phyloP scores from a whole-genome alignment of 1,140 invertebrate genomes.

The Zophobas morio region DNA sequence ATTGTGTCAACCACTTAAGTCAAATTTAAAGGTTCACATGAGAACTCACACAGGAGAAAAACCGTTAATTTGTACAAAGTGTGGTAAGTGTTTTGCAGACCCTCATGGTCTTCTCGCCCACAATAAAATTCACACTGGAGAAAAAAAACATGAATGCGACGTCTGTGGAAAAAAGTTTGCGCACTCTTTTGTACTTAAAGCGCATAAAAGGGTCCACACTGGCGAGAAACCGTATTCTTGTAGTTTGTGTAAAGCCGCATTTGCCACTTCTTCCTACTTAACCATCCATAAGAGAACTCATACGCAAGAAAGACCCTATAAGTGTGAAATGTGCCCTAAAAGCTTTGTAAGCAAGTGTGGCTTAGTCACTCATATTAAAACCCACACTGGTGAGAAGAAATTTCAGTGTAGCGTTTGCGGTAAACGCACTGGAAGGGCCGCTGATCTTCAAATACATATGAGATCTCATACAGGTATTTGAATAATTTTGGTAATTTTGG shows the following conservation, averaged over 20 bases:
- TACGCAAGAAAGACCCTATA: conserved; percentile 64
- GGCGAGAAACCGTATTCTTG: conserved; percentile 77
- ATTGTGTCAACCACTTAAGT: not conserved
- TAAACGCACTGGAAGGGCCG: conserved; percentile 56
- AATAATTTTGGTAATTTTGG: not conserved
- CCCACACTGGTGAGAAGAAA: conserved; percentile 67
- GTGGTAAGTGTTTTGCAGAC: conserved; percentile 65
- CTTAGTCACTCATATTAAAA: conserved; percentile 58
- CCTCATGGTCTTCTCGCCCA: conserved; percentile 69
- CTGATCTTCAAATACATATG: conserved; percentile 69
- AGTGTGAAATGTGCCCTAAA: conserved; percentile 60
- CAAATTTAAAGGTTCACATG: conserved; percentile 71
- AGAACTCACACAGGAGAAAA: conserved; percentile 79
- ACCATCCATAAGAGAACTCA: conserved; percentile 88
- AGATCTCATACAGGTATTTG: conserved; percentile 67
- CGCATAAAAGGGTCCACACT: conserved; percentile 74
- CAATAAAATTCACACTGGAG: conserved; percentile 75
- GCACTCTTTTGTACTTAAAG: conserved; percentile 60
- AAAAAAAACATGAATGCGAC: conserved; percentile 78
- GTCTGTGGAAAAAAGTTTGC: conserved; percentile 72
- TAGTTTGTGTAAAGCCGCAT: conserved; percentile 69
- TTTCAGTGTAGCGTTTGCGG: conserved; percentile 63
- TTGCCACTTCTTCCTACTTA: conserved; percentile 82
- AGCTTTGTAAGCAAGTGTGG: conserved; percentile 62
- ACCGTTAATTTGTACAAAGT: conserved; percentile 72